Conservation (phyloP, 2,113 vertebrate genomes). For the Tretioscincus oriximinensis region DNA sequence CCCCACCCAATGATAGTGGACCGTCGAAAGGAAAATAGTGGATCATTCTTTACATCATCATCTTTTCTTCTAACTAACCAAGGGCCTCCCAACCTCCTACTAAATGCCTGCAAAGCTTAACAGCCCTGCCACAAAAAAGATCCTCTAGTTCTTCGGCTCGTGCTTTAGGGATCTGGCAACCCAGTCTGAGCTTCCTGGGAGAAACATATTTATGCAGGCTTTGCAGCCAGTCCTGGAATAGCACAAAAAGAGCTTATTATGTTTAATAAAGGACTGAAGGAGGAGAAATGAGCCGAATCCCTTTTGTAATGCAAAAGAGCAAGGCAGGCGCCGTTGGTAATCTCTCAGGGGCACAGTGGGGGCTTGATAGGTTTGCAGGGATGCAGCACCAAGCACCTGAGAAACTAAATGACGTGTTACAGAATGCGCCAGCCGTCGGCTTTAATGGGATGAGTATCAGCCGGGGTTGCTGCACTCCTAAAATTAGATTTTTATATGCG, state of each 20-base stretch:
- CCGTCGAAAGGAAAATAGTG: too few relatives aligned
- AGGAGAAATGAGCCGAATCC: background rate
- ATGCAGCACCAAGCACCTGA: constrained; percentile 1
- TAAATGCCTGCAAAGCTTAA: background rate
- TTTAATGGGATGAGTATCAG: background rate
- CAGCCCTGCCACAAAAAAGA: background rate
- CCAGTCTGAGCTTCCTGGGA: background rate
- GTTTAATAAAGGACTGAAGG: constrained; percentile 17
- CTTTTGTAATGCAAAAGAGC: constrained; percentile 26
- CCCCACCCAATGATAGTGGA: too few relatives aligned
- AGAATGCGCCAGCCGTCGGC: background rate
- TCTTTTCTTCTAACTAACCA: constrained; percentile 3
- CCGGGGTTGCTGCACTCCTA: constrained; percentile 12
- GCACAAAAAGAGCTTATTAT: background rate
- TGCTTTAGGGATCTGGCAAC: background rate
- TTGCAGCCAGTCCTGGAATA: background rate
- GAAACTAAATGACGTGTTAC: background rate
- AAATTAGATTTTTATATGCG: background rate
- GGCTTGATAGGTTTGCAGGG: constrained; percentile 7
- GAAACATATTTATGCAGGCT: constrained; percentile 12
- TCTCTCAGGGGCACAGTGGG: background rate
- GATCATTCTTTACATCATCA: too few relatives aligned
- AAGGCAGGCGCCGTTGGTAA: background rate
- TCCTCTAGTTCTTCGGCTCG: background rate
- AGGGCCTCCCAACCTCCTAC: background rate